phyloP scores from a whole-genome alignment of 2,888 invertebrate genomes.

The Lepidochrysops patricia region DNA sequence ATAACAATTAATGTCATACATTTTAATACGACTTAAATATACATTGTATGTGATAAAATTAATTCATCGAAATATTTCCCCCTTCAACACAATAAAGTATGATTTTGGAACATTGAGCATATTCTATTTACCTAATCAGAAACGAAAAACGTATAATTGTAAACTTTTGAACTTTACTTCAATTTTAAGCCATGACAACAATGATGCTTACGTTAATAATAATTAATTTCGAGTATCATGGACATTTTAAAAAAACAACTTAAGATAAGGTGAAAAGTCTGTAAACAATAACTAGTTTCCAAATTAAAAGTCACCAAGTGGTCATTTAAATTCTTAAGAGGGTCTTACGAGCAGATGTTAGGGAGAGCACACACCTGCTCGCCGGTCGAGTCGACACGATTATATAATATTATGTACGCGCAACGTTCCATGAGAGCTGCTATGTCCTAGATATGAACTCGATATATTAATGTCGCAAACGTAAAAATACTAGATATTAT shows the following conservation, averaged over 20 bases:
- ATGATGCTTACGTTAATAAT: background rate
- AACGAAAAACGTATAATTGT: background rate
- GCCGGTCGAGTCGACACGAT: conserved; percentile 33
- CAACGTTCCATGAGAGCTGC: conserved; percentile 60
- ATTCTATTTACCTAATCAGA: background rate
- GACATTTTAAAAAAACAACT: conserved; percentile 11
- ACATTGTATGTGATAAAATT: too few relatives aligned
- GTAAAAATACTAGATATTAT: conserved; percentile 31
- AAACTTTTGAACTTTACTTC: background rate
- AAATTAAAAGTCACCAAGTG: conserved; percentile 41
- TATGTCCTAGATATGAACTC: conserved; percentile 65
- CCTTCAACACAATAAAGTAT: background rate
- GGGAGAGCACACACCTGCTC: conserved; percentile 32
- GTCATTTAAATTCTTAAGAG: conserved; percentile 53
- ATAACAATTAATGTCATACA: background rate
- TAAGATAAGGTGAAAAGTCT: conserved; percentile 21
- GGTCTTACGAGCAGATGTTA: conserved; percentile 65
- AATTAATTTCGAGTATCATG: background rate
- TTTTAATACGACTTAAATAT: too few relatives aligned
- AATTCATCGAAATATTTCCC: too few relatives aligned
- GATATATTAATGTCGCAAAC: conserved; percentile 35
- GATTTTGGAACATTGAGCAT: background rate
- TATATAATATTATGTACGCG: conserved; percentile 64
- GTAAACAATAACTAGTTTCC: conserved; percentile 10
- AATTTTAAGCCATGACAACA: background rate